Evolutionary conservation across 2,113 vertebrate genomes (phyloP).

Genomic region (Saguinus midas): DNA sequence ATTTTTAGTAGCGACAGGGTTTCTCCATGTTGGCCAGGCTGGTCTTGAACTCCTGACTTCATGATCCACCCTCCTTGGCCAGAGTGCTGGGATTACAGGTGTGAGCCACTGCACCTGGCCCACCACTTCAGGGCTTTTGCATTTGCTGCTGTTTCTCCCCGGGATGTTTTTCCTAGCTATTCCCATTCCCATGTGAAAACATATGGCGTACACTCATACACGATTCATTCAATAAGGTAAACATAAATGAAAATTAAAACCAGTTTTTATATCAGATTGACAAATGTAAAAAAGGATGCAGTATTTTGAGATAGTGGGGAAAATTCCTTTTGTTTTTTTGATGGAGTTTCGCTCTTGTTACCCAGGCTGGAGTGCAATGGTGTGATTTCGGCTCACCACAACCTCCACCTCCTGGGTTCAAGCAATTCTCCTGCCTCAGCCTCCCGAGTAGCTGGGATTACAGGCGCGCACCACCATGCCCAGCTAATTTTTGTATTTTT

Average conservation of each 20-base stretch:
- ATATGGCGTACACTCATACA: neutral
- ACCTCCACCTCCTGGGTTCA: too few species aligned
- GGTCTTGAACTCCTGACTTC: neutral
- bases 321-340: neutral
- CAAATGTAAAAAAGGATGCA: neutral
- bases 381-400: too few species aligned
- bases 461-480: too few species aligned
- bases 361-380: too few species aligned
- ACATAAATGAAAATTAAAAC: neutral
- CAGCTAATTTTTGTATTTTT: too few species aligned
- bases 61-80: neutral
- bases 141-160: neutral
- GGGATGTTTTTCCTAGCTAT: neutral
- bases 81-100: too few species aligned
- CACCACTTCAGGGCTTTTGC: too few species aligned
- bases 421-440: too few species aligned
- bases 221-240: neutral
- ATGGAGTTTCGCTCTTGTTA: too few species aligned
- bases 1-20: neutral
- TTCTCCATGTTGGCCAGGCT: neutral
- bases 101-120: fast-evolving
- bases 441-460: too few species aligned
- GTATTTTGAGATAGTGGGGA: neutral
- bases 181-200: neutral
- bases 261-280: neutral